Evolutionary conservation across 2,113 vertebrate species (phyloP).

Genomic region (Crotalus helleri): DNA sequence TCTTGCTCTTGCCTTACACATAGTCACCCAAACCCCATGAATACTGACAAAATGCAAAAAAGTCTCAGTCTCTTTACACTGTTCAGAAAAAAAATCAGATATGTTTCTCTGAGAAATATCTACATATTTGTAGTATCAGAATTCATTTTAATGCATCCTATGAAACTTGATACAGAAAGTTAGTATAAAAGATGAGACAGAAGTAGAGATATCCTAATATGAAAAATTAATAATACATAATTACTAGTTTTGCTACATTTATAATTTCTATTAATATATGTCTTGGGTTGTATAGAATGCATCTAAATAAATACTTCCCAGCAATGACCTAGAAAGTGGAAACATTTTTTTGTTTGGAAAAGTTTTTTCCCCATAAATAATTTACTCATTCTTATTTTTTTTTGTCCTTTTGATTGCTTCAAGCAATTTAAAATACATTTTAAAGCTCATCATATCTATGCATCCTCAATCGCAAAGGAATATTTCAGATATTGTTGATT

Average conservation of each 20-base stretch:
- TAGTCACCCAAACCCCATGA: neutral
- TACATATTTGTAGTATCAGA: neutral
- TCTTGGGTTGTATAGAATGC: neutral
- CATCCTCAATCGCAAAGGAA: neutral
- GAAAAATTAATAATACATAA: neutral
- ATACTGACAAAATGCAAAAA: neutral
- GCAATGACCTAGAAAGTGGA: neutral
- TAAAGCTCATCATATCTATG: neutral
- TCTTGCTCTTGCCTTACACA: neutral
- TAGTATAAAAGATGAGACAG: neutral
- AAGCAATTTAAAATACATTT: neutral
- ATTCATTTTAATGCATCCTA: neutral
- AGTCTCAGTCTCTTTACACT: neutral
- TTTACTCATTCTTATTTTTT: neutral
- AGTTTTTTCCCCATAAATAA: neutral
- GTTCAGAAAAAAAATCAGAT: neutral
- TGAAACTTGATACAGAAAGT: neutral
- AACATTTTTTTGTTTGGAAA: neutral
- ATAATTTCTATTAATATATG: neutral
- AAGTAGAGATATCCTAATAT: neutral
- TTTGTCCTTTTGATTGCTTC: neutral
- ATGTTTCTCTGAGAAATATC: neutral
- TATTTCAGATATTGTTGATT: neutral
- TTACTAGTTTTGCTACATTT: neutral
- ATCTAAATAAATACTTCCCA: neutral